Conservation (phyloP, 2,113 vertebrate species). For the Azemiops feae region DNA sequence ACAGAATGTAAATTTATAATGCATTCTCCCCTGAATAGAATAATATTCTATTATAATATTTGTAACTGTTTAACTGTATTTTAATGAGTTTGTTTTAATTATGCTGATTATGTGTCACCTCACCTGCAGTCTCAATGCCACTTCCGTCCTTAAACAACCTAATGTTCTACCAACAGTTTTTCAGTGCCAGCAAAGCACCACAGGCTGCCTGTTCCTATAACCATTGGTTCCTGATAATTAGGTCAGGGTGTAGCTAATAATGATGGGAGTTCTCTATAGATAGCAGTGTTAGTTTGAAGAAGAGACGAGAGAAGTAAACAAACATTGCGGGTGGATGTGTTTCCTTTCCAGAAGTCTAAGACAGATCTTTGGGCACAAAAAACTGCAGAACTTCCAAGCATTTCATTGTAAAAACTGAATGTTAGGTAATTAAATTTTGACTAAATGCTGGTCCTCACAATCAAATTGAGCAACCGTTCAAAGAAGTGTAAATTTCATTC, state of each 20-base stretch:
- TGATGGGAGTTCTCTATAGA: neutral
- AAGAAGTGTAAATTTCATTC: neutral
- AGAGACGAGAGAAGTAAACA: too few species aligned
- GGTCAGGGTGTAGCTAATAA: neutral
- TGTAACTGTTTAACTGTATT: neutral
- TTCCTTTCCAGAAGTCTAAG: neutral
- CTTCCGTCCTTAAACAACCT: neutral
- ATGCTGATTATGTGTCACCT: neutral
- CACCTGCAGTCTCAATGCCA: neutral
- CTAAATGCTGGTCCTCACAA: neutral
- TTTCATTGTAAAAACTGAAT: neutral
- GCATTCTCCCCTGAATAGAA: neutral
- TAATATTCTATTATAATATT: neutral
- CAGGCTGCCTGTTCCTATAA: neutral
- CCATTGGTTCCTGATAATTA: neutral
- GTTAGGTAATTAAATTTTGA: neutral
- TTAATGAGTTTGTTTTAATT: neutral
- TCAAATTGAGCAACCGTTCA: neutral
- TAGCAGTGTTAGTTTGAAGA: neutral
- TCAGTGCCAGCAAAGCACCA: neutral
- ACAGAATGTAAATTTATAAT: neutral
- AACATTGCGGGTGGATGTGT: neutral
- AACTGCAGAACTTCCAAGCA: neutral
- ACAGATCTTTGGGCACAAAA: neutral
- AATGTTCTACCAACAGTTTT: neutral